Evolutionary conservation across 2,797 vertebrate species (phyloP), one percentile per base, ranked within the genome.

Genomic region (Poecilia gillii): DNA sequence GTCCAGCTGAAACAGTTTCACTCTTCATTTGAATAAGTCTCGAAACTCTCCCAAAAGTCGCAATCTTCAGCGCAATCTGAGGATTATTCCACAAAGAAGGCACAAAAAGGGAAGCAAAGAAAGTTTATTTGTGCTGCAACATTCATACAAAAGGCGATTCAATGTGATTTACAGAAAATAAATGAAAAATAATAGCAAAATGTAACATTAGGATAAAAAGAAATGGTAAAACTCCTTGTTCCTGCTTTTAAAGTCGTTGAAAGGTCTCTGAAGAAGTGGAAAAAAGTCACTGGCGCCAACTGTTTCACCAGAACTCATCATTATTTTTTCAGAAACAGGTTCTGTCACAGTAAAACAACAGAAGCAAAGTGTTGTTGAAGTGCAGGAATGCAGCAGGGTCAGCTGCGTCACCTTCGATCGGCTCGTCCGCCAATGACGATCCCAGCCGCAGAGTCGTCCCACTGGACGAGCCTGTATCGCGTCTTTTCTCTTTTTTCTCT

Each of bases 401-500:
- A 89, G 72, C 45, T 88, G 55, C 79, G 85, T 93, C 92, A 90
- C 79, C 73, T 76, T 82, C 13, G 62, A 83, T 81, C 68, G 76
- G 62, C 83, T 47, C 49, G 74, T 82, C 73, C 84, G 68, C 93
- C 92, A 94, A 93, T 93, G 77, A 89, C 71, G 70, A 55, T 72
- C 31, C 2, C 71, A 23, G 36, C 75, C 45, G 45, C 49, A 73
- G 82, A 89, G 90, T 83, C 1, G 92, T 91, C 82, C 73, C 91
- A 95, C 95, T 84, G 89, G 95, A 91, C 84, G 39, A 96, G 91
- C 95, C 93, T 92, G 95, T 94, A 92, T 87, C 92, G 83, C 95
- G 84, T 94, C 93, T 94, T 92, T 93, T 46, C 80, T 53, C 84
- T 70, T 23, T 41, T 71, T 46, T 46, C 33, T 20, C 14, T 5